Evolutionary conservation across 2,888 invertebrate genomes (phyloP).

Genomic region (Pheosia tremula): DNA sequence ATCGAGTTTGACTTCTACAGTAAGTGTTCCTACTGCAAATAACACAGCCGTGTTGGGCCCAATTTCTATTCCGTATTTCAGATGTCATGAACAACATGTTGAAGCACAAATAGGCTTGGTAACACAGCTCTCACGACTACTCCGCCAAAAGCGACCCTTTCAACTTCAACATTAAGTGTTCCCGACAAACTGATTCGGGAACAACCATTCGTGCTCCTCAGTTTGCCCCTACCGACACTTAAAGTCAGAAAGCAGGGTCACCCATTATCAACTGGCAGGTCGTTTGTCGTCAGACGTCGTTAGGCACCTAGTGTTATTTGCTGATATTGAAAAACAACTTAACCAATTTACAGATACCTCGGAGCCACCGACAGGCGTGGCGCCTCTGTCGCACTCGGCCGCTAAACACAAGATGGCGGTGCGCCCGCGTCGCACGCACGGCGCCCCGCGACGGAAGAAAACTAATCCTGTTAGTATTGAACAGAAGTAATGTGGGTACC

Average conservation of each 20-base stretch:
- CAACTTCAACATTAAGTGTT: constrained; percentile 65
- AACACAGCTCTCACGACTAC: constrained; percentile 48
- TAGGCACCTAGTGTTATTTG: too few relatives aligned
- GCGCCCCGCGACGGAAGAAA: constrained; percentile 88
- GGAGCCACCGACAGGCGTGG: constrained; percentile 80
- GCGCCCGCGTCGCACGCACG: constrained; percentile 89
- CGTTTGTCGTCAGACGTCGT: too few relatives aligned
- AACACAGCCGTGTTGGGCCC: too few relatives aligned
- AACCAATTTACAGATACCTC: constrained; percentile 63
- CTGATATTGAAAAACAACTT: too few relatives aligned
- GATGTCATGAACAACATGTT: too few relatives aligned
- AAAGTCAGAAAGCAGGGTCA: too few relatives aligned
- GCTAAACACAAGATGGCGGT: constrained; percentile 93
- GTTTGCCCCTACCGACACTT: too few relatives aligned
- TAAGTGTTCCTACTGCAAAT: constrained; percentile 26
- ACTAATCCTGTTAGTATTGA: constrained; percentile 64
- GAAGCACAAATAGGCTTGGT: too few relatives aligned
- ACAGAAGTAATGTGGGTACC: background rate
- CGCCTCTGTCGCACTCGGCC: constrained; percentile 90
- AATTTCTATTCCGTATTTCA: too few relatives aligned
- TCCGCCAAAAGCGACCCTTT: constrained; percentile 65
- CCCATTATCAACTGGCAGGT: too few relatives aligned
- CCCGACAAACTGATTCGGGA: too few relatives aligned
- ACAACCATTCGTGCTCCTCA: too few relatives aligned
- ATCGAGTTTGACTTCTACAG: constrained; percentile 73